Evolutionary conservation across 23 tunicate genomes (phyloP).

Genomic region (Aplidium turbinatum): DNA sequence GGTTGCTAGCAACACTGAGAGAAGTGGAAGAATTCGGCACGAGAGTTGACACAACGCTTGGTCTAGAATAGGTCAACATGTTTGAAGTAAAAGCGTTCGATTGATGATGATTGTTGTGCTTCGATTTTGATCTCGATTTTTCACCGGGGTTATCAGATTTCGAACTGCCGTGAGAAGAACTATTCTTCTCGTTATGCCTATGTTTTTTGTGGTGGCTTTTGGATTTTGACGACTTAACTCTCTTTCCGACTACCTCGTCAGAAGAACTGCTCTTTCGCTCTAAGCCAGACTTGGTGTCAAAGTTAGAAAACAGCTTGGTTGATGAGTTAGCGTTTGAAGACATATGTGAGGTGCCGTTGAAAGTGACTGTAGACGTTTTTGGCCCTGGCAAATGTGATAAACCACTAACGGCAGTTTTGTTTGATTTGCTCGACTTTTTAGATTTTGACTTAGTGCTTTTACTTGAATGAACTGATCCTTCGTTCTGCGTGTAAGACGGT

Average conservation of each 20-base stretch:
- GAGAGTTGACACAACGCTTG: background rate
- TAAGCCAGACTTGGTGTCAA: conserved; percentile 7
- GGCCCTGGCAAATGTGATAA: background rate
- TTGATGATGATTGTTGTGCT: conserved; percentile 1
- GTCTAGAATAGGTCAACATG: background rate
- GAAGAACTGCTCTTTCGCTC: conserved; percentile 13
- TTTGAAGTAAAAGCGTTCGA: too few relatives aligned
- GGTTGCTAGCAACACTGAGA: background rate
- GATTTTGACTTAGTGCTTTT: conserved; percentile 21
- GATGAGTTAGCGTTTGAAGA: conserved; percentile 17
- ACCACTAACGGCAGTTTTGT: background rate
- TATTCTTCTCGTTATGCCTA: conserved; percentile 16
- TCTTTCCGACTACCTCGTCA: conserved; percentile 30
- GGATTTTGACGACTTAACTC: conserved; percentile 20
- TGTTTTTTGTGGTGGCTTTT: conserved; percentile 42
- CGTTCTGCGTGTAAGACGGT: background rate
- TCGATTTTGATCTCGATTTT: conserved; percentile 20
- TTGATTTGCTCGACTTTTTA: conserved; percentile 32
- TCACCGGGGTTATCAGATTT: conserved; percentile 6
- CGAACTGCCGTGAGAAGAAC: background rate
- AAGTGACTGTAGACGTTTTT: background rate
- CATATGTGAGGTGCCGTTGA: background rate
- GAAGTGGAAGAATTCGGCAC: background rate
- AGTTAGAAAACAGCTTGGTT: background rate
- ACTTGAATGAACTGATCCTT: conserved; percentile 16